Evolutionary conservation across 2,797 vertebrate genomes (phyloP).

Genomic region (Alectoris magna): DNA sequence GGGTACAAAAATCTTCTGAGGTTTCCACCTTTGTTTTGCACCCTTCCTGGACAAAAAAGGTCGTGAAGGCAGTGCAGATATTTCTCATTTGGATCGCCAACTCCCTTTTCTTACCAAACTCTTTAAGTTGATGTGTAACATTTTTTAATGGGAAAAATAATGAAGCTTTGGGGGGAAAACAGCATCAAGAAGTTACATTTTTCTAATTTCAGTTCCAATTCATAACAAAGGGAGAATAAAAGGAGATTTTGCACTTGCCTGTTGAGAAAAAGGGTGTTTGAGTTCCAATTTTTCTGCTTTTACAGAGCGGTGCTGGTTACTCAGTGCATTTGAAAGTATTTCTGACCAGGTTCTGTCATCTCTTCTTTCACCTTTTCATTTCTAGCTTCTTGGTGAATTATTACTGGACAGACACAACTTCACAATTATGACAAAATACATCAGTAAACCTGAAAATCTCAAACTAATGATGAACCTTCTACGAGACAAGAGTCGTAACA

Average conservation of each 20-base stretch:
- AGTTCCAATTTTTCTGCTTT: not conserved
- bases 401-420: constrained; percentile 88
- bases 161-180: not conserved
- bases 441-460: constrained; percentile 90
- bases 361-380: not conserved
- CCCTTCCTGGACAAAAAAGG: not conserved
- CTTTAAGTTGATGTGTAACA: not conserved
- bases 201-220: not conserved
- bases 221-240: not conserved
- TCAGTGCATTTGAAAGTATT: not conserved
- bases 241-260: not conserved
- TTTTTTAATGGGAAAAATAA: not conserved
- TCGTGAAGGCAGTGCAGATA: not conserved
- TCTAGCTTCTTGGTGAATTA: constrained; percentile 86
- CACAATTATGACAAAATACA: constrained; percentile 90
- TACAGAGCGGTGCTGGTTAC: not conserved
- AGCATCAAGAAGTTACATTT: not conserved
- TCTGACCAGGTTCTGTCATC: not conserved
- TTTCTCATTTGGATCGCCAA: not conserved
- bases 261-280: not conserved
- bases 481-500: constrained; percentile 89
- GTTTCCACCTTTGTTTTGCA: not conserved
- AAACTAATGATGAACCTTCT: constrained; percentile 90
- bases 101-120: not conserved
- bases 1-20: not conserved